phyloP scores from a whole-genome alignment of 2,797 vertebrate species.

The Enteromius fasciolatus region DNA sequence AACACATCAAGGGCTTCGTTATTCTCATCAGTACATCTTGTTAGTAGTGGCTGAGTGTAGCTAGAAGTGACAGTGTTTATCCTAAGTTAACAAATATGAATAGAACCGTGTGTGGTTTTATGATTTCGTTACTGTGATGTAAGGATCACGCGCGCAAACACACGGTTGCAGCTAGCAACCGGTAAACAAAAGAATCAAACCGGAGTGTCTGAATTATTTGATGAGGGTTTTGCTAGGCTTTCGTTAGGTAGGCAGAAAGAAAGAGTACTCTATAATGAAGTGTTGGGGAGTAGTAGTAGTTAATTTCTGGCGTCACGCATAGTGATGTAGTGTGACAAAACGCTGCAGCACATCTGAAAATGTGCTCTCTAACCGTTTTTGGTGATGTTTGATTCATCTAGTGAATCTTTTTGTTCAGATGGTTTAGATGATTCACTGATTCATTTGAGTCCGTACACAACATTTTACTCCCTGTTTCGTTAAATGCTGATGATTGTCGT shows the following conservation, averaged over 20 bases:
- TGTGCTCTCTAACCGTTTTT: background rate
- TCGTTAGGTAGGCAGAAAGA: conserved; percentile 38
- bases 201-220: conserved; percentile 40
- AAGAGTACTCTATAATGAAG: conserved; percentile 39
- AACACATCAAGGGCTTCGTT: conserved; percentile 46
- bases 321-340: conserved; percentile 4
- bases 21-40: conserved; percentile 37
- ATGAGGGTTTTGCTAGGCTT: conserved; percentile 21
- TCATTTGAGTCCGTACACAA: background rate
- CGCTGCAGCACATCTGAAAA: background rate
- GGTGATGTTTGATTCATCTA: background rate
- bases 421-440: background rate
- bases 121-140: conserved; percentile 56
- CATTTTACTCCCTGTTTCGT: background rate
- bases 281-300: conserved; percentile 9
- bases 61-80: conserved; percentile 51
- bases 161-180: conserved; percentile 60
- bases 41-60: conserved; percentile 25
- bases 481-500: background rate
- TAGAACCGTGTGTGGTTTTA: conserved; percentile 47
- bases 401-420: background rate
- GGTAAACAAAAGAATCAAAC: conserved; percentile 56
- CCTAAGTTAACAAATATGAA: conserved; percentile 50
- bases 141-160: conserved; percentile 48
- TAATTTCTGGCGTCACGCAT: background rate